These are phyloP conservation scores for Hyphantria cunea DNA, from an alignment of 1,140 invertebrate genomes.

Conservation along the genomic window DNA sequence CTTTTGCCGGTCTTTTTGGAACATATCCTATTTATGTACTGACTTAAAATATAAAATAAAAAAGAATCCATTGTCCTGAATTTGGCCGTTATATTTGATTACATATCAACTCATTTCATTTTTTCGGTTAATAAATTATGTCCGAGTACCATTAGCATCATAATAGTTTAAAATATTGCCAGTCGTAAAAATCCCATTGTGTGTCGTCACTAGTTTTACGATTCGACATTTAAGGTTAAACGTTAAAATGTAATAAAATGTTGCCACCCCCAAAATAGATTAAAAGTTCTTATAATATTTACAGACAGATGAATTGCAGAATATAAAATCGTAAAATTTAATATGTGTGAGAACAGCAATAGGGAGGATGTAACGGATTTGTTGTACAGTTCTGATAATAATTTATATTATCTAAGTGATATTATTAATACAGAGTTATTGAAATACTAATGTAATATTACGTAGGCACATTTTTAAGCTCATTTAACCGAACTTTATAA, in stretches of 20 bases:
- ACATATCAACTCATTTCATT: conserved; percentile 32
- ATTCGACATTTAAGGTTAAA: conserved; percentile 47
- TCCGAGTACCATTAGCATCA: conserved; percentile 27
- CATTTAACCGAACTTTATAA: too few species aligned
- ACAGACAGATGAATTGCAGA: conserved; percentile 28
- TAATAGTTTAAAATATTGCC: conserved; percentile 54
- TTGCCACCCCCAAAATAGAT: conserved; percentile 43
- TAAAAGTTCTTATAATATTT: conserved; percentile 22
- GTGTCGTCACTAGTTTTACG: conserved; percentile 57
- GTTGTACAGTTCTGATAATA: conserved; percentile 1
- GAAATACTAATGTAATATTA: too few species aligned
- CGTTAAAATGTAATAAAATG: conserved; percentile 57
- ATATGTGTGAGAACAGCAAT: conserved; percentile 13
- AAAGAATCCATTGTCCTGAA: not conserved
- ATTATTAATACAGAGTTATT: not conserved
- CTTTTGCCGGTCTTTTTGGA: too few species aligned
- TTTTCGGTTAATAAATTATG: conserved; percentile 38
- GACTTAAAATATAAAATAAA: too few species aligned
- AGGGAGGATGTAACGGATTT: not conserved
- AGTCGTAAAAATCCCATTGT: conserved; percentile 53
- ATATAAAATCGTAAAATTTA: conserved; percentile 21
- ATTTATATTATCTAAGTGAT: conserved; percentile 1
- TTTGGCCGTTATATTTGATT: conserved; percentile 18
- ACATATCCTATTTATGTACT: too few species aligned
- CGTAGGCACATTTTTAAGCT: too few species aligned